These are phyloP conservation scores for Halcyon senegalensis DNA, from an alignment of 2,113 vertebrate genomes.

Conservation along the genomic window DNA sequence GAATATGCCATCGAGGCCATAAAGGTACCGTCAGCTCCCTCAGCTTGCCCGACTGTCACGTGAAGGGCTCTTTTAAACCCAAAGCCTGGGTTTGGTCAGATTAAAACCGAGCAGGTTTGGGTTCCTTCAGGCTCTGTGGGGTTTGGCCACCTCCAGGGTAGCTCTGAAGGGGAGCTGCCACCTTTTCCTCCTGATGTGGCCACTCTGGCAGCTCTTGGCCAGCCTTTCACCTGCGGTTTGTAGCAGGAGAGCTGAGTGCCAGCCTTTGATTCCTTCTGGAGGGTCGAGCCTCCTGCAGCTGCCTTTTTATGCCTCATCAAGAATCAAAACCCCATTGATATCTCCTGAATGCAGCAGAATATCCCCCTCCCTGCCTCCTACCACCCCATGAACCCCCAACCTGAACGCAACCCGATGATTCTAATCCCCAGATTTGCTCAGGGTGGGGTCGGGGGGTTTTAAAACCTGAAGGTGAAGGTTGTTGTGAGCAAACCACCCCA, in stretches of 20 bases:
- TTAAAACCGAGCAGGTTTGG: too few species aligned
- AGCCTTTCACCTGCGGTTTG: too few species aligned
- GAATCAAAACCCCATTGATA: fast-evolving
- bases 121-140: background rate
- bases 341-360: fast-evolving
- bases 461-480: background rate
- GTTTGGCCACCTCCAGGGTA: background rate
- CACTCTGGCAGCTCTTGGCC: background rate
- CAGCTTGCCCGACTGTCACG: fast-evolving
- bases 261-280: fast-evolving
- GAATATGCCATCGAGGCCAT: constrained; percentile 99
- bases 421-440: background rate
- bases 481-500: fast-evolving
- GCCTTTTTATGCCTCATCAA: fast-evolving
- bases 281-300: background rate
- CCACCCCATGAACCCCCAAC: background rate
- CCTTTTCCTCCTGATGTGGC: fast-evolving
- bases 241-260: too few species aligned
- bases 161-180: fast-evolving
- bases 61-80: background rate
- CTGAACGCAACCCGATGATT: fast-evolving
- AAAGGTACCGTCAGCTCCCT: constrained; percentile 78
- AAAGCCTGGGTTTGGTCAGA: background rate
- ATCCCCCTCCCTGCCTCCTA: background rate
- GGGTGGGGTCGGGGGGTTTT: background rate